These are phyloP conservation scores for Leucophenga varia DNA, from an alignment of 1,140 invertebrate genomes.

Conservation along the genomic window DNA sequence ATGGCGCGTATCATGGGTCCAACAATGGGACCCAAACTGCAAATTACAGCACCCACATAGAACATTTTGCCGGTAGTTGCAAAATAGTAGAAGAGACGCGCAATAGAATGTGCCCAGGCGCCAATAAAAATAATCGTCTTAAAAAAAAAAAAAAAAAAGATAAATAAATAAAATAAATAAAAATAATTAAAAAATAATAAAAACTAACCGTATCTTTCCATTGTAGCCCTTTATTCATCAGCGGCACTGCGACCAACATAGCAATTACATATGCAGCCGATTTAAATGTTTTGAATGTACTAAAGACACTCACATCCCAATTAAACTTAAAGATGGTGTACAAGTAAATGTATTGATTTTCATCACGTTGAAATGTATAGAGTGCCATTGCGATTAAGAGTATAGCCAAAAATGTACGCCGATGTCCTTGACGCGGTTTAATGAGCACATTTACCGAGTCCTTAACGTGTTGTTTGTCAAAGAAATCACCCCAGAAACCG, in stretches of 20 bases:
- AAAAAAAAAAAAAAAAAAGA: slow-evolving; percentile 4
- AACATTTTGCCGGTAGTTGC: slow-evolving; percentile 60
- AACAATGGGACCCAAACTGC: slow-evolving; percentile 70
- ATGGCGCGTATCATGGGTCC: slow-evolving; percentile 74
- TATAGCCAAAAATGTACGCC: slow-evolving; percentile 65
- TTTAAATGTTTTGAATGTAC: slow-evolving; percentile 69
- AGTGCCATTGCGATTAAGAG: slow-evolving; percentile 70
- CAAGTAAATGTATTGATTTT: slow-evolving; percentile 67
- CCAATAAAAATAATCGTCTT: slow-evolving; percentile 69
- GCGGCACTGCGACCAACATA: slow-evolving; percentile 67
- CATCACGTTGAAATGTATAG: slow-evolving; percentile 79
- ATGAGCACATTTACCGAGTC: slow-evolving; percentile 64
- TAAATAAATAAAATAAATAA: slow-evolving; percentile 2
- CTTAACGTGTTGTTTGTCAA: slow-evolving; percentile 66
- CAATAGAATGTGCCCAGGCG: slow-evolving; percentile 65
- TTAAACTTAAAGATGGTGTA: slow-evolving; percentile 68
- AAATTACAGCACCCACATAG: slow-evolving; percentile 67
- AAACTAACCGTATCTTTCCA: slow-evolving; percentile 66
- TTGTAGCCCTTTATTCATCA: slow-evolving; percentile 66
- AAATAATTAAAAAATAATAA: background rate
- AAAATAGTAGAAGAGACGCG: slow-evolving; percentile 66
- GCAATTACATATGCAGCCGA: slow-evolving; percentile 66
- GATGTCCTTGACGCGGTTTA: slow-evolving; percentile 59
- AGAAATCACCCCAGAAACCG: slow-evolving; percentile 69
- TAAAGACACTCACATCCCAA: slow-evolving; percentile 66